These are phyloP conservation scores for Hetaerina titia DNA, from an alignment of 2,888 invertebrate species.

Conservation along the genomic window DNA sequence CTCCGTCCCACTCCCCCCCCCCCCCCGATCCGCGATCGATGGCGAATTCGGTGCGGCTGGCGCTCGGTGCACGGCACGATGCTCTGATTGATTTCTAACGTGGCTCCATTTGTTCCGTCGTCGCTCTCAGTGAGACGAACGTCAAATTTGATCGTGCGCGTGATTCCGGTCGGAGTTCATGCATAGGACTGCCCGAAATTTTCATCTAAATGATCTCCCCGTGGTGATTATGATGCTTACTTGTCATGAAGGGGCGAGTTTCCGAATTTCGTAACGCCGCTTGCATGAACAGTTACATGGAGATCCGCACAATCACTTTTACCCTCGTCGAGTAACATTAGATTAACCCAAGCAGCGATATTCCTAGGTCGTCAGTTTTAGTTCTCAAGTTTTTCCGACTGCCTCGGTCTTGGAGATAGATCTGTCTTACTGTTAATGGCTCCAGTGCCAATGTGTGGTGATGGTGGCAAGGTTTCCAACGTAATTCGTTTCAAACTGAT, in stretches of 20 bases:
- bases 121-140: not conserved
- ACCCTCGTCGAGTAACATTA: no score
- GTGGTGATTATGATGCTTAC: not conserved
- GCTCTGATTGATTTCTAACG: slow-evolving; percentile 42
- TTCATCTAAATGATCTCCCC: not conserved
- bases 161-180: slow-evolving; percentile 3
- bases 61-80: slow-evolving; percentile 16
- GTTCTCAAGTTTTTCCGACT: no score
- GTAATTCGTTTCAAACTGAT: no score
- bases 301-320: not conserved
- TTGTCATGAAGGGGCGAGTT: not conserved
- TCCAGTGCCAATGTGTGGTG: no score
- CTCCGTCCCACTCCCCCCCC: not conserved
- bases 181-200: not conserved
- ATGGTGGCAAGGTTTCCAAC: no score
- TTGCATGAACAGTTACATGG: not conserved
- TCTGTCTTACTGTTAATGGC: no score
- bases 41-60: not conserved
- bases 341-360: no score
- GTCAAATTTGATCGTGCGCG: not conserved
- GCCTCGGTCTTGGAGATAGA: no score
- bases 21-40: not conserved
- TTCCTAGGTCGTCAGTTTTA: no score
- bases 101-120: not conserved
- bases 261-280: not conserved